Conservation (phyloP, 2,888 invertebrate species). For the Epinotia nisella region DNA sequence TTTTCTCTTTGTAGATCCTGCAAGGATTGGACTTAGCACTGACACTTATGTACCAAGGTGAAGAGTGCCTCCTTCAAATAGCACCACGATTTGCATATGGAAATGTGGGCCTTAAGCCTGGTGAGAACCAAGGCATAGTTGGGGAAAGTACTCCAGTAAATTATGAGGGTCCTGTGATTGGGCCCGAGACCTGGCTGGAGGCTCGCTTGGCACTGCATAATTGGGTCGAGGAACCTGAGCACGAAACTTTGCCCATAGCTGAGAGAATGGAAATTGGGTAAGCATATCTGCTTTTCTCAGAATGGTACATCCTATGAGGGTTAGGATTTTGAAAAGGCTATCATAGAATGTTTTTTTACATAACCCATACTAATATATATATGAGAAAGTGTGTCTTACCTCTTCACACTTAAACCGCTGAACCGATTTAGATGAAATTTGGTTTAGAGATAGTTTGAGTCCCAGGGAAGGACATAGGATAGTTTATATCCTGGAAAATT, state of each 20-base stretch:
- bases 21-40: slow-evolving; percentile 94
- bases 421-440: no score
- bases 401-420: no score
- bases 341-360: no score
- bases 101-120: slow-evolving; percentile 86
- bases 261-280: slow-evolving; percentile 92
- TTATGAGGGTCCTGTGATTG: slow-evolving; percentile 85
- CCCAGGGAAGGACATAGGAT: no score
- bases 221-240: slow-evolving; percentile 87
- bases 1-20: slow-evolving; percentile 73
- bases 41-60: slow-evolving; percentile 93
- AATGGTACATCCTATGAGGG: no score
- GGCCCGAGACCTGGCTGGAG: slow-evolving; percentile 86
- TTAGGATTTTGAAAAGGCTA: no score
- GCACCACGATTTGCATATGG: slow-evolving; percentile 94
- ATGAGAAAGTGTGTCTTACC: no score
- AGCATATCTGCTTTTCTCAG: slow-evolving; percentile 46
- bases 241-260: slow-evolving; percentile 86
- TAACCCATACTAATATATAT: no score
- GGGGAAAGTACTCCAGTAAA: slow-evolving; percentile 65
- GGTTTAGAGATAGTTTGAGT: no score
- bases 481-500: no score
- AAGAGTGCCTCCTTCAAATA: slow-evolving; percentile 89
- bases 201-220: slow-evolving; percentile 90
- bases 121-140: slow-evolving; percentile 73